Evolutionary conservation across 2,888 invertebrate species (phyloP).

Genomic region (Tetragnatha montana): DNA sequence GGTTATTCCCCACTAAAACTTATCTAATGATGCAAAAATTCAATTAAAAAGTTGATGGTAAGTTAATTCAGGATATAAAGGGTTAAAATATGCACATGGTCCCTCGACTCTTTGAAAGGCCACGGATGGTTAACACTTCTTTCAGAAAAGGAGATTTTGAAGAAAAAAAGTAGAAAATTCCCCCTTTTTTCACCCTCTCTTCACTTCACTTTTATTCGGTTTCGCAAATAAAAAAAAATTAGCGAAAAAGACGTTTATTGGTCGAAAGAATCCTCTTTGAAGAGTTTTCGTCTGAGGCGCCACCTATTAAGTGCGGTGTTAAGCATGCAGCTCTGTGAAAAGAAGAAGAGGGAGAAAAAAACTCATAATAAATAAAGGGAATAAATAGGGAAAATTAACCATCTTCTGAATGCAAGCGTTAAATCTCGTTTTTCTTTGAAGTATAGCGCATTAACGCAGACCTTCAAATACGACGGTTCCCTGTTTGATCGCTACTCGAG

Average conservation of each 20-base stretch:
- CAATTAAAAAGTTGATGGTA: too few relatives aligned
- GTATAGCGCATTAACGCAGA: constrained; percentile 55
- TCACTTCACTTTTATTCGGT: constrained; percentile 49
- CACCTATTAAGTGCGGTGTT: constrained; percentile 60
- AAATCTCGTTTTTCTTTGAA: constrained; percentile 69
- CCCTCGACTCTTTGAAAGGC: constrained; percentile 41
- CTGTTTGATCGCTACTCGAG: constrained; percentile 35
- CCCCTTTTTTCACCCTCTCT: constrained; percentile 11
- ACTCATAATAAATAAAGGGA: constrained; percentile 30
- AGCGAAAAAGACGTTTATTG: constrained; percentile 67
- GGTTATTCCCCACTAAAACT: too few relatives aligned
- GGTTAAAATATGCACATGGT: constrained; percentile 30
- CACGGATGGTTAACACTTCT: constrained; percentile 50
- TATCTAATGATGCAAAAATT: too few relatives aligned
- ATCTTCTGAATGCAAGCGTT: constrained; percentile 58
- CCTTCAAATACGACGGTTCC: constrained; percentile 57
- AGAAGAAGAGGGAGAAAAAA: constrained; percentile 26
- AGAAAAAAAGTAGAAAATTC: constrained; percentile 23
- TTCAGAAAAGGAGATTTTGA: constrained; percentile 28
- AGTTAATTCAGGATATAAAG: too few relatives aligned
- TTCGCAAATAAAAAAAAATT: constrained; percentile 45
- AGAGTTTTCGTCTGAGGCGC: constrained; percentile 61
- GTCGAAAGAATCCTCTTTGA: constrained; percentile 61
- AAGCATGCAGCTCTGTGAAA: constrained; percentile 27
- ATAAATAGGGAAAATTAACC: constrained; percentile 65